A percentile compares a stretch with the other conserved stretches of the same genome.
Evolutionary conservation across 1,140 invertebrate genomes (phyloP).

Genomic region (Nixonia krombeini): DNA sequence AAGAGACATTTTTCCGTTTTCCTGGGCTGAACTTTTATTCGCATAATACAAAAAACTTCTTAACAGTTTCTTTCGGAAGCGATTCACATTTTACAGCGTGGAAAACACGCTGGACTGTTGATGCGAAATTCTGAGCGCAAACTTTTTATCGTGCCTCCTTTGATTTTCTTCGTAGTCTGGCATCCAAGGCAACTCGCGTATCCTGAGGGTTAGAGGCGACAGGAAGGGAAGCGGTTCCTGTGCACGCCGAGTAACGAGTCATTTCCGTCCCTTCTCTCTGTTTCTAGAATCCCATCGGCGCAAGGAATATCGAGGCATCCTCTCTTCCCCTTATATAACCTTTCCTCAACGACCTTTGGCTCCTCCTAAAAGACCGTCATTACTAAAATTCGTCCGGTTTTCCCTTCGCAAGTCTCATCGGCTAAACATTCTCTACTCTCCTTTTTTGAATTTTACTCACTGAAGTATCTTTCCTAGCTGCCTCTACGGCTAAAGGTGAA

Average conservation of each 20-base stretch:
- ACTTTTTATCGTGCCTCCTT: constrained; percentile 29
- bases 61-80: constrained; percentile 33
- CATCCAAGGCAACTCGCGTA: constrained; percentile 18
- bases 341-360: constrained; percentile 7
- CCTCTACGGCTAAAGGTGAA: neutral
- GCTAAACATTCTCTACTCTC: constrained; percentile 45
- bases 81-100: constrained; percentile 28
- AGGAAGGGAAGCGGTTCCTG: constrained; percentile 63
- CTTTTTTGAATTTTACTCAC: constrained; percentile 17
- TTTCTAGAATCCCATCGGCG: constrained; percentile 21
- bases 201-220: constrained; percentile 31
- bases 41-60: constrained; percentile 36
- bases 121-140: constrained; percentile 25
- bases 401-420: constrained; percentile 43
- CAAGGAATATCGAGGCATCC: constrained; percentile 22
- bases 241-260: constrained; percentile 62
- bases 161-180: constrained; percentile 16
- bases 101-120: constrained; percentile 22
- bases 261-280: constrained; percentile 56
- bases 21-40: constrained; percentile 17
- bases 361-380: constrained; percentile 19
- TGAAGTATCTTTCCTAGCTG: neutral
- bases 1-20: neutral
- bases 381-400: constrained; percentile 38
- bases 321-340: constrained; percentile 1